Evolutionary conservation across 1,140 invertebrate species (phyloP).

Genomic region (Drosophila simulans): DNA sequence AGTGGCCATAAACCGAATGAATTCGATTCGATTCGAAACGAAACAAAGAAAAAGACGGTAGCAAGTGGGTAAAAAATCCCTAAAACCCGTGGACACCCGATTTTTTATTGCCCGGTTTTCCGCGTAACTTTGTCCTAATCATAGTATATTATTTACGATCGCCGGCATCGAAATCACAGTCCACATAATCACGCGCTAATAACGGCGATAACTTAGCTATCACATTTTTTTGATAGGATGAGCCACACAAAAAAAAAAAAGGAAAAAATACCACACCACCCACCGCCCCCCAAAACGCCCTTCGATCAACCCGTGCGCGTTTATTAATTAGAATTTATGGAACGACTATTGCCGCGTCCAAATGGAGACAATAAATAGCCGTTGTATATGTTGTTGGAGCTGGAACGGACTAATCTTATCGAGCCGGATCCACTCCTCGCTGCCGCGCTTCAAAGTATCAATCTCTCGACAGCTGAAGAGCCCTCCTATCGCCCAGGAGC

Average conservation of each 20-base stretch:
- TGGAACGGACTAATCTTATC: slow-evolving; percentile 58
- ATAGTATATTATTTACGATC: slow-evolving; percentile 59
- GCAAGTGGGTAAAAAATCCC: slow-evolving; percentile 5
- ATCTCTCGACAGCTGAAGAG: slow-evolving; percentile 27
- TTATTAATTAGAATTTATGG: slow-evolving; percentile 82
- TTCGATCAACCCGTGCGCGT: slow-evolving; percentile 41
- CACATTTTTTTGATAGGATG: slow-evolving; percentile 40
- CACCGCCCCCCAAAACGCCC: slow-evolving; percentile 23
- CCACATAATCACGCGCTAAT: slow-evolving; percentile 76
- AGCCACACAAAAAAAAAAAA: slow-evolving; percentile 4
- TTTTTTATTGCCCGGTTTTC: slow-evolving; percentile 12
- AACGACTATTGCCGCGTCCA: slow-evolving; percentile 45
- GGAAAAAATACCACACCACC: not conserved
- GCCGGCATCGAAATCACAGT: slow-evolving; percentile 57
- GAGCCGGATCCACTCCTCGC: not conserved
- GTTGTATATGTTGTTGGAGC: slow-evolving; percentile 47
- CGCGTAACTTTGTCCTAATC: slow-evolving; percentile 26
- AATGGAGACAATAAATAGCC: slow-evolving; percentile 74
- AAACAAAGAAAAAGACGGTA: slow-evolving; percentile 7
- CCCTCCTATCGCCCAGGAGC: slow-evolving; percentile 24
- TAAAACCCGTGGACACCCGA: not conserved
- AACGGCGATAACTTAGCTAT: slow-evolving; percentile 41
- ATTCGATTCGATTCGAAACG: not conserved
- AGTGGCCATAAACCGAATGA: not conserved
- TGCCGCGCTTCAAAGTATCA: not conserved